Evolutionary conservation across 2,888 invertebrate genomes (phyloP), one percentile per base, ranked within the genome.

Genomic region (Dendrolimus pini): DNA sequence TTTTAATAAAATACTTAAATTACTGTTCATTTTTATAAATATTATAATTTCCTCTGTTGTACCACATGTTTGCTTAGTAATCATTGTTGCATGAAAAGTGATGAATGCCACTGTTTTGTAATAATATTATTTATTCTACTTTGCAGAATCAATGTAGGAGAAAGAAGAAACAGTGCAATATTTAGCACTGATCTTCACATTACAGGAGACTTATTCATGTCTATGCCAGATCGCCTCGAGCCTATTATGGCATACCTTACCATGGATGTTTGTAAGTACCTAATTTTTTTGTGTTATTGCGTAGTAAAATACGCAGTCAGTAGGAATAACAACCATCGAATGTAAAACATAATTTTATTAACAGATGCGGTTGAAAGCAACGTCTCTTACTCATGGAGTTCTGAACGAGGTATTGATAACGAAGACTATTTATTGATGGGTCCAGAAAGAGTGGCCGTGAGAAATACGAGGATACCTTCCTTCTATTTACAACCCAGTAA

Each of bases 221-320:
- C 65, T 9, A 63, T 74, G 57, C 75, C 81, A 1, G 76, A 73
- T 2, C 74, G 74, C 61, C 61, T 61, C 2, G 80, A 82, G 41
- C 85, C 88, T 1, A 74, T 70, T 58, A 62, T 69, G 14, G 82
- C 83, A 7, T 70, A 64, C 54, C 71, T 90, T 9, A 88, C 87
- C 41, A 86, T 89, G 83, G 89, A 90, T 68, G 82, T 89, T 59
- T 77, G 89, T 89, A 75, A 83, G 89, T 75, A 58, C 52, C 12
- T 3, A 41, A 41, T 41, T 47, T 30, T 2, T 30, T 30, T 30
- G 3, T 30, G 30, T 30, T 30, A 30, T 30, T 30, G 30, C 30
- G 30, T 30, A 6, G 6, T 30, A 30, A 30, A 30, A 30, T 30
- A 30, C 30, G 30, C 30, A 3, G 30, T 30, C 30, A 30, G 30